phyloP scores from a whole-genome alignment of 37 sponge, comb jelly and placozoan genomes.

The Hormiphora californensis region DNA sequence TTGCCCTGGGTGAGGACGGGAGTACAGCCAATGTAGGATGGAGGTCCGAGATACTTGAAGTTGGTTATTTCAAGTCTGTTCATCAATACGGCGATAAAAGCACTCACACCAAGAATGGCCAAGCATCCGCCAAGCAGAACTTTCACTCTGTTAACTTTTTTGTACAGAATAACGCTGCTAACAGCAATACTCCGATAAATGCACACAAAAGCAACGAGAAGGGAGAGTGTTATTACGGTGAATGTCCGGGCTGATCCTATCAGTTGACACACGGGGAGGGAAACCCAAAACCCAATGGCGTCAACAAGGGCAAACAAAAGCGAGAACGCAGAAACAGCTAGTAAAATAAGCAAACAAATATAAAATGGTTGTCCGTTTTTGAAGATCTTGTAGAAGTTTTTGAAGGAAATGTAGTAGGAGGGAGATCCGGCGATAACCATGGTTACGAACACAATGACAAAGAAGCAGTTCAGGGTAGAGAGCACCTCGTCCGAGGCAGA shows the following conservation, averaged over 20 bases:
- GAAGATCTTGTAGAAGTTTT: background rate
- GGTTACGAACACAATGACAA: background rate
- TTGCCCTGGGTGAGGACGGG: background rate
- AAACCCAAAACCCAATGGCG: conserved; percentile 11
- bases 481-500: too few relatives aligned
- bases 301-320: conserved; percentile 5
- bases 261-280: background rate
- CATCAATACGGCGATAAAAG: background rate
- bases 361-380: conserved; percentile 39
- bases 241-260: background rate
- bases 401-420: background rate
- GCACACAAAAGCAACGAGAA: conserved; percentile 23
- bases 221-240: background rate
- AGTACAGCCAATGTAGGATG: conserved; percentile 17
- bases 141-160: background rate
- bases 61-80: background rate
- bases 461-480: too few relatives aligned
- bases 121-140: background rate
- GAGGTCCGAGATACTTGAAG: conserved; percentile 43
- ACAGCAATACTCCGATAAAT: conserved; percentile 12
- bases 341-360: background rate
- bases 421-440: conserved; percentile 12
- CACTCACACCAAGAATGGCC: background rate
- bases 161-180: background rate
- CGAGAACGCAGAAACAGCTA: background rate